Percentiles rank a stretch among this genome's conserved stretches.
phyloP scores from a whole-genome alignment of 1,140 invertebrate species.

The Drosophila ananassae region DNA sequence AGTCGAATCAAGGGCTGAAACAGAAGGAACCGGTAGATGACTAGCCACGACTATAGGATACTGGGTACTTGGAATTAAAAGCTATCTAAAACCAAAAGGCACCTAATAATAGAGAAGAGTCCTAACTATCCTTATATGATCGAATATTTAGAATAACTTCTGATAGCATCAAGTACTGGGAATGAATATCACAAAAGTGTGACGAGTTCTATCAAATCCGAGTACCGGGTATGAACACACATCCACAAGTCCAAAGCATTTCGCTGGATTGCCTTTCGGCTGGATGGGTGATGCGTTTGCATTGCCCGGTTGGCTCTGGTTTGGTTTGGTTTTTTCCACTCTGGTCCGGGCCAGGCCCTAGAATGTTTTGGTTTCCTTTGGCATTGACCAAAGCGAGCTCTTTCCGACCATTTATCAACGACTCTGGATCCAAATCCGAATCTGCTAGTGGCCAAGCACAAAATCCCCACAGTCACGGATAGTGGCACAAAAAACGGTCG shows the following conservation, averaged over 20 bases:
- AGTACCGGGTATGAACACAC: slow-evolving; percentile 1
- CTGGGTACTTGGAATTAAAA: background rate
- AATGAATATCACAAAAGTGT: no score
- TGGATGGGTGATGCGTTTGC: background rate
- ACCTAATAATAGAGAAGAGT: no score
- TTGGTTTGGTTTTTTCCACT: slow-evolving; percentile 3
- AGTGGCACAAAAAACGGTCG: slow-evolving; percentile 2
- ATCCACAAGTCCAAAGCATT: slow-evolving; percentile 32
- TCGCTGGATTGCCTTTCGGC: slow-evolving; percentile 43
- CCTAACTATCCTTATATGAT: no score
- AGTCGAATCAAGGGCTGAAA: slow-evolving; percentile 5
- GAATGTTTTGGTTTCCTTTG: slow-evolving; percentile 32
- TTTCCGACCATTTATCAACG: slow-evolving; percentile 58
- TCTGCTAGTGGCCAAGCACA: slow-evolving; percentile 22
- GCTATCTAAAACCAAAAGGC: background rate
- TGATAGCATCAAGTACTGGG: no score
- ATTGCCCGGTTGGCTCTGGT: slow-evolving; percentile 18
- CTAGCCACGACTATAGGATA: background rate
- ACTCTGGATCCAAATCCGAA: slow-evolving; percentile 23
- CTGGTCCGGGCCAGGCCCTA: background rate
- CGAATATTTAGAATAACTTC: no score
- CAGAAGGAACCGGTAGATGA: background rate
- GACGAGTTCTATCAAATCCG: background rate
- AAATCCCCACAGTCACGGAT: background rate
- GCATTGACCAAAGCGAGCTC: slow-evolving; percentile 27